These are phyloP conservation scores for Chinchilla lanigera DNA, from an alignment of 2,113 vertebrate species.

Conservation along the genomic window DNA sequence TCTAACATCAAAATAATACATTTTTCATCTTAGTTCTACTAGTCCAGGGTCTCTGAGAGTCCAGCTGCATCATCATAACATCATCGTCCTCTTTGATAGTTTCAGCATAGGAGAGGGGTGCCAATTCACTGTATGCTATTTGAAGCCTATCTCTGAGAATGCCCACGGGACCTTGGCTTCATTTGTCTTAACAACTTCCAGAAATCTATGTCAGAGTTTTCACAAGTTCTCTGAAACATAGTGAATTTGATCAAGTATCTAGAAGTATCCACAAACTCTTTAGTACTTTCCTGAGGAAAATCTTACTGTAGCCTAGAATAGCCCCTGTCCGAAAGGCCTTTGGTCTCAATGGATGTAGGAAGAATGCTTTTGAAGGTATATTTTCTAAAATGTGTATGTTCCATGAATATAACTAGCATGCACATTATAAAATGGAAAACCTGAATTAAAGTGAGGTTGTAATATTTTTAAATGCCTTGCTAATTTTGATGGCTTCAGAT, in stretches of 20 bases:
- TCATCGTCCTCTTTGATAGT: not conserved
- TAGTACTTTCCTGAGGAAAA: not conserved
- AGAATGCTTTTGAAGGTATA: not conserved
- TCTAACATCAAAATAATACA: constrained; percentile 71
- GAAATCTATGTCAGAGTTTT: constrained; percentile 11
- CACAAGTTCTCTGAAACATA: not conserved
- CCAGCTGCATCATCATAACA: not conserved
- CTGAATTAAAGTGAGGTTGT: not conserved
- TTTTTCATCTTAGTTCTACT: constrained; percentile 59
- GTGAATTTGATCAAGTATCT: not conserved
- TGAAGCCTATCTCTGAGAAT: not conserved
- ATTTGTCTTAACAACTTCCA: constrained; percentile 27
- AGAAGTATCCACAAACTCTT: not conserved
- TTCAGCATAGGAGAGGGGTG: not conserved
- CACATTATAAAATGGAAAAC: not conserved
- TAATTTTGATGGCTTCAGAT: not conserved
- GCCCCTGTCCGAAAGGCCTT: not conserved
- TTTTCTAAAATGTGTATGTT: not conserved
- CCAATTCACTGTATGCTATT: not conserved
- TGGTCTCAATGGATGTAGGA: not conserved
- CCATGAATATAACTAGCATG: not conserved
- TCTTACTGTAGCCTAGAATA: not conserved
- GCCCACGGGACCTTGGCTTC: not conserved
- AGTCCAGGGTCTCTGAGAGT: constrained; percentile 27
- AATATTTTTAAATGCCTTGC: not conserved